Evolutionary conservation across 2,113 vertebrate genomes (phyloP), one percentile per base, ranked within the genome.

Genomic region (Actinemys pallida): DNA sequence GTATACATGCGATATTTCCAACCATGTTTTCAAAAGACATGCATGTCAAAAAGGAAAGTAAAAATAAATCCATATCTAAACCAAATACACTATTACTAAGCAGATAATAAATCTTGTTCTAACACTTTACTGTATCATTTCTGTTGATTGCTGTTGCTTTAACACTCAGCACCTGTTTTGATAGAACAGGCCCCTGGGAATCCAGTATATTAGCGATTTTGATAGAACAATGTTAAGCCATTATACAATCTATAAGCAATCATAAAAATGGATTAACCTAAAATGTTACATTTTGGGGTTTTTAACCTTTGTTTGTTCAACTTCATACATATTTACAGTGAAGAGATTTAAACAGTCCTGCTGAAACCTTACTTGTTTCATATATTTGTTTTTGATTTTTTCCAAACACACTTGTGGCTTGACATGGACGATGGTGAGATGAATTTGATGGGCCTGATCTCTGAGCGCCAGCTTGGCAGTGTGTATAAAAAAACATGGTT

Each of bases 21-120:
- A 98, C 98, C 98, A 98, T 98, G 97, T 98, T 98, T 98, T 98
- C 98, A 95, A 98, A 95, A 98, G 98, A 98, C 98, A 93, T 99
- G 98, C 98, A 99, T 99, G 98, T 98, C 98, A 98, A 96, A 98
- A 72, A 97, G 96, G 96, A 88, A 96, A 98, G 97, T 98, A 97
- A 97, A 96, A 87, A 90, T 97, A 95, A 97, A 97, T 98, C 97
- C 97, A 93, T 98, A 96, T 89, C 97, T 98, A 97, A 98, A 96
- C 91, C 94, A 93, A 90, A 83, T 98, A 96, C 96, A 96, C 96
- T 98, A 54, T 98, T 94, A 35, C 90, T 97, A 96, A 98, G 94
- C 95, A 96, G 94, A 96, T 98, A 83, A 97, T 98, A 90, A 93
- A 93, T 89, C 94, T 96, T 98, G 95, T 97, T 83, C 97, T 98